Conservation (phyloP, 2,113 vertebrate species). For the Chionomys nivalis region DNA sequence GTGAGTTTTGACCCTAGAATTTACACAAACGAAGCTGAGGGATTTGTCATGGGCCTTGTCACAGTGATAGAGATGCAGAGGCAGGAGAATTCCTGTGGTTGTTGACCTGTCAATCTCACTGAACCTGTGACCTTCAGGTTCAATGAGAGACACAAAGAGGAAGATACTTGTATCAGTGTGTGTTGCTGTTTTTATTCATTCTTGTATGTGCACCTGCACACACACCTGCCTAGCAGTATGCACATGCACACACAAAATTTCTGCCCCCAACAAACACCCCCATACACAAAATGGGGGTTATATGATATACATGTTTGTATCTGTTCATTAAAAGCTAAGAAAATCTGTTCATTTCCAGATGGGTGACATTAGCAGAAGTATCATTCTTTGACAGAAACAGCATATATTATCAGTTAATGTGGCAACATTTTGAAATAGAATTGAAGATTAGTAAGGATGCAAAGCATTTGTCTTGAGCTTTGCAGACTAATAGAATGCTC, state of each 20-base stretch:
- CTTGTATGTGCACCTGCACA: neutral
- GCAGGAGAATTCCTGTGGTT: neutral
- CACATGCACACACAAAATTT: too few relatives aligned
- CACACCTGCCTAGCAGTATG: neutral
- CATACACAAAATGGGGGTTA: neutral
- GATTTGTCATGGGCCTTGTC: neutral
- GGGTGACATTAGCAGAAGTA: neutral
- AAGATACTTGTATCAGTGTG: neutral
- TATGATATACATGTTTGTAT: neutral
- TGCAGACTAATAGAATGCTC: neutral
- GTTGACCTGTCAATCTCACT: neutral
- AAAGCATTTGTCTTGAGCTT: neutral
- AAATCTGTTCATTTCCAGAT: neutral
- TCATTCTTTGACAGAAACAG: neutral
- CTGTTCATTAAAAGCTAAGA: neutral
- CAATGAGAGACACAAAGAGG: neutral
- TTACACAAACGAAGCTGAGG: neutral
- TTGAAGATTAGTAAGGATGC: neutral
- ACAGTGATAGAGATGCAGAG: neutral
- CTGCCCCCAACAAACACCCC: too few relatives aligned
- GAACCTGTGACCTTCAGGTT: neutral
- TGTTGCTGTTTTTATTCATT: neutral
- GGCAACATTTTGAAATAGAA: constrained; percentile 29
- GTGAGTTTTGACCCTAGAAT: too few relatives aligned
- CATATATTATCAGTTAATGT: neutral